Conservation (phyloP, 2,888 invertebrate genomes). For the Ophraella communa region DNA sequence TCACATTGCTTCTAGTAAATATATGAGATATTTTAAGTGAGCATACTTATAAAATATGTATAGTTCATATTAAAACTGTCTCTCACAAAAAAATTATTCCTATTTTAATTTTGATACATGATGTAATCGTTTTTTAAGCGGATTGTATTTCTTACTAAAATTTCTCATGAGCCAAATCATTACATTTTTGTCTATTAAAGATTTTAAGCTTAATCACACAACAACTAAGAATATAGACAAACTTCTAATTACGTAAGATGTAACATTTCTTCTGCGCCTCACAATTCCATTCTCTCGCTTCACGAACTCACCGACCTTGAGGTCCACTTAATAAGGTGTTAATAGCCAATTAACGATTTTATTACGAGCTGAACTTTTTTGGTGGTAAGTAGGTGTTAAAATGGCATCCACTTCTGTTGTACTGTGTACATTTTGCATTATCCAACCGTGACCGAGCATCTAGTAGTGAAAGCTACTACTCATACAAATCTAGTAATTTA, state of each 20-base stretch:
- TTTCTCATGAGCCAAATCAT: not conserved
- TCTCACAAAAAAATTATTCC: too few relatives aligned
- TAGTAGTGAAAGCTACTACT: conserved; percentile 7
- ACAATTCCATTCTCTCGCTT: conserved; percentile 31
- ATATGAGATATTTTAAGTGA: too few relatives aligned
- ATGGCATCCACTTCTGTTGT: conserved; percentile 41
- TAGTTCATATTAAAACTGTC: too few relatives aligned
- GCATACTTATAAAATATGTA: too few relatives aligned
- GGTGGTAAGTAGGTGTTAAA: conserved; percentile 47
- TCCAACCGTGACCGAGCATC: conserved; percentile 1
- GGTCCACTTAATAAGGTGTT: conserved; percentile 42
- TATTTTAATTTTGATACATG: not conserved
- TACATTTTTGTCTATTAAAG: not conserved
- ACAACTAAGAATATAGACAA: not conserved
- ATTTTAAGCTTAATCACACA: not conserved
- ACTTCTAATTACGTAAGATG: not conserved
- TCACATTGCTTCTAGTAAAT: too few relatives aligned
- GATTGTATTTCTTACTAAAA: not conserved
- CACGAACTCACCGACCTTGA: conserved; percentile 37
- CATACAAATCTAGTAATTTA: conserved; percentile 10
- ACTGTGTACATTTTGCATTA: conserved; percentile 38
- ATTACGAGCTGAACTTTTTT: conserved; percentile 40
- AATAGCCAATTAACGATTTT: conserved; percentile 47
- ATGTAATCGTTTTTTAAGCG: not conserved
- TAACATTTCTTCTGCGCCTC: conserved; percentile 34